A percentile compares a stretch with the other conserved stretches of the same genome.
Evolutionary conservation across 1,140 invertebrate genomes (phyloP).

Genomic region (Branchinecta lynchi): DNA sequence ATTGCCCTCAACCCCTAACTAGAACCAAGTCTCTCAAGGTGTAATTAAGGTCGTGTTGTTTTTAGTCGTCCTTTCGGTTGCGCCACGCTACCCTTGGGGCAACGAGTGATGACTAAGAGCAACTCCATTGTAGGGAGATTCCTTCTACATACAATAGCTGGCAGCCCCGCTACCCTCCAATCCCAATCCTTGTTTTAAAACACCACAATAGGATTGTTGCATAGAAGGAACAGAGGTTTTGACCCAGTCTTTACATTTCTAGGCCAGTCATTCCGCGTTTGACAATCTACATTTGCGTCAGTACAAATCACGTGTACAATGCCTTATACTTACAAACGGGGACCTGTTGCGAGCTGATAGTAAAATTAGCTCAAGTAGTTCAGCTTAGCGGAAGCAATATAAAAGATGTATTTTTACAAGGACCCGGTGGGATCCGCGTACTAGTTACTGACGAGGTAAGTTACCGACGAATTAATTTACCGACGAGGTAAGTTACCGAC

Average conservation of each 20-base stretch:
- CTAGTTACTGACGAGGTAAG: conserved; percentile 52
- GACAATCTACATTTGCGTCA: conserved; percentile 51
- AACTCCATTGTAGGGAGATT: conserved; percentile 18
- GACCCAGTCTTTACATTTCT: conserved; percentile 21
- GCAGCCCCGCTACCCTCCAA: neutral
- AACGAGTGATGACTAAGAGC: conserved; percentile 4
- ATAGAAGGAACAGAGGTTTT: conserved; percentile 9
- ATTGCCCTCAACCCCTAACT: too few species aligned
- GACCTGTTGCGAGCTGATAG: conserved; percentile 45
- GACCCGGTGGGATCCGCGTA: conserved; percentile 54
- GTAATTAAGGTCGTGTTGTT: conserved; percentile 4
- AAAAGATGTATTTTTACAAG: conserved; percentile 48
- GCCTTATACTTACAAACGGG: conserved; percentile 57
- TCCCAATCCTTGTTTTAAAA: neutral
- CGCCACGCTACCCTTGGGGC: too few species aligned
- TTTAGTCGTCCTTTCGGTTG: conserved; percentile 13
- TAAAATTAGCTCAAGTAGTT: conserved; percentile 45
- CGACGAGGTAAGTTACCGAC: neutral
- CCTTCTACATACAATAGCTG: conserved; percentile 14
- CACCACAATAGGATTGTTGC: neutral
- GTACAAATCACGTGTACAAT: conserved; percentile 47
- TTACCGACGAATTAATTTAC: neutral
- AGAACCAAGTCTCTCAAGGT: neutral
- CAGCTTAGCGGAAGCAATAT: conserved; percentile 42
- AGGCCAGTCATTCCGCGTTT: conserved; percentile 55